phyloP scores from a whole-genome alignment of 1,140 invertebrate genomes.

The Drosophila nasuta region DNA sequence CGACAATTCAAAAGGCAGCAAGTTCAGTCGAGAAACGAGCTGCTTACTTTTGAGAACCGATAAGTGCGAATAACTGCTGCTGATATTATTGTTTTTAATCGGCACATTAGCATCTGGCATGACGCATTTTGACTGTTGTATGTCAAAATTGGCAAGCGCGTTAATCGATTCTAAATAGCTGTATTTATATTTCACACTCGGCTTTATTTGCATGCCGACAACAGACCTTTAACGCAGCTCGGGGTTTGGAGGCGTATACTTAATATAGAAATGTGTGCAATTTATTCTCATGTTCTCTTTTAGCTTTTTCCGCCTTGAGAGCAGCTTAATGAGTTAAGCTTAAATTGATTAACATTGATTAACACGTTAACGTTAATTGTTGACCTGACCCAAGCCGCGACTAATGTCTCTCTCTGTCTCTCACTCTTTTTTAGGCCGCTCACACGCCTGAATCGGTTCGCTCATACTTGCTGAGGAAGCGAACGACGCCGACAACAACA shows the following conservation, averaged over 20 bases:
- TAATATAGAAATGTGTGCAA: slow-evolving; percentile 3
- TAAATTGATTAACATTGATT: slow-evolving; percentile 38
- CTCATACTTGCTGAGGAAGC: slow-evolving; percentile 91
- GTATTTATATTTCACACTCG: slow-evolving; percentile 67
- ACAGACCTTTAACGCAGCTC: neutral
- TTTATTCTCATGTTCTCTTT: neutral
- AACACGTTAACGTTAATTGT: slow-evolving; percentile 15
- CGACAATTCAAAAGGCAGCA: neutral
- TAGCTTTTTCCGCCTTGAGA: neutral
- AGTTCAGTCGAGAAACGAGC: neutral
- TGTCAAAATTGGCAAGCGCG: slow-evolving; percentile 49
- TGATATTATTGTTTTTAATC: slow-evolving; percentile 26
- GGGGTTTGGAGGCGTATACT: neutral
- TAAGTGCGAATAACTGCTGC: slow-evolving; percentile 4
- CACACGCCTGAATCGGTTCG: slow-evolving; percentile 91
- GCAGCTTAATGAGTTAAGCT: slow-evolving; percentile 28
- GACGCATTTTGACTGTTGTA: slow-evolving; percentile 50
- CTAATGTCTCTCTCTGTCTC: slow-evolving; percentile 30
- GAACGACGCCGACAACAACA: slow-evolving; percentile 86
- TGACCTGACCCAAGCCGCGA: slow-evolving; percentile 27
- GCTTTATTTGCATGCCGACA: neutral
- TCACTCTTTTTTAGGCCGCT: slow-evolving; percentile 86
- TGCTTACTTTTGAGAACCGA: slow-evolving; percentile 1
- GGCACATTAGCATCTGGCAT: slow-evolving; percentile 13
- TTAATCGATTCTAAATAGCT: slow-evolving; percentile 68